Base-by-base conservation (phyloP, 2,888 invertebrate species). In the Amphimallon solstitiale region DNA sequence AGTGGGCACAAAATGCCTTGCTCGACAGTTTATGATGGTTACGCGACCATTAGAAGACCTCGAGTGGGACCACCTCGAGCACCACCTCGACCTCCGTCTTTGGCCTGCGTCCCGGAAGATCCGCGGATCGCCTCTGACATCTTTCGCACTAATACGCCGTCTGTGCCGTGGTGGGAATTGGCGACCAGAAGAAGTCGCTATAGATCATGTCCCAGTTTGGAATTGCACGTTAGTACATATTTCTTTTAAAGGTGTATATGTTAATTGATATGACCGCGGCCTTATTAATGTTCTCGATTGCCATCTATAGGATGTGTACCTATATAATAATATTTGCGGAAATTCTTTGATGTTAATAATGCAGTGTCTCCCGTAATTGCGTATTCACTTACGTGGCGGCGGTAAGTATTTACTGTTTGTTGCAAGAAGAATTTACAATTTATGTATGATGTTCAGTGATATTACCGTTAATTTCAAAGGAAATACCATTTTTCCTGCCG, bases 161-260 rank as follows among this genome's bases (percentile, higher is more conserved):
- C 89, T 65, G 88, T 94, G 69, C 94, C 94, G 0, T 94, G 94
- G 94, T 94, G 93, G 90, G 94, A 94, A 82, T 82, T 94, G 74
- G 94, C 94, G 40, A 88, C 90, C 74, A 89, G 91, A 72, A 84
- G 86, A 52, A 90, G 90, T 75, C 88, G 93, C 70, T 91, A 94
- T 72, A 88, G 92, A 76, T 93, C 93, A 76, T 94, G 94, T 80
- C 93, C 93, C 49, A 89, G 91, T 70, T 85, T 93, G 71, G 90
- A 92, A 85, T 88, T 89, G 84, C 85, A 80, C 80, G 84, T 78
- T 74, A 74, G 74, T 75, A 72, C 67, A n/a, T n/a, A n/a, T n/a
- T n/a, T n/a, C n/a, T 62, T 68, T 51, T 54, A 43, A 48, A 29
- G 23, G 35, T 37, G 15, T 51, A n/a, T n/a, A 35, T 23, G 51